phyloP scores from a whole-genome alignment of 2,797 vertebrate genomes.

The Alauda arvensis region DNA sequence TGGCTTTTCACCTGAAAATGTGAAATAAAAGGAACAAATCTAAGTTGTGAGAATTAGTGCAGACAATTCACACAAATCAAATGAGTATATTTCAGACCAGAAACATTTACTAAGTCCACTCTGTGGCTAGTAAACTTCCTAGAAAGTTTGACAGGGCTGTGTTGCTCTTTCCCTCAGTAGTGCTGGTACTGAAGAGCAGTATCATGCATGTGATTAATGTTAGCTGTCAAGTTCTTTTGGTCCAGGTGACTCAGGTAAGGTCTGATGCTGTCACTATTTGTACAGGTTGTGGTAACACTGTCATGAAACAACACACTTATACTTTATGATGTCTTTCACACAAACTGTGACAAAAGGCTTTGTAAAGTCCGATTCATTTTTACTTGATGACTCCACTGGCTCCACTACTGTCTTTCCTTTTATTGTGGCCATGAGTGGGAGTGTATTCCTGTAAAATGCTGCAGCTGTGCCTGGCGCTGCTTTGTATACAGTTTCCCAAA shows the following conservation, averaged over 20 bases:
- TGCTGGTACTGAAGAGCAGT: neutral
- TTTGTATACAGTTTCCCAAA: neutral
- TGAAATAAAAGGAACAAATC: neutral
- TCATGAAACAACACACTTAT: constrained; percentile 3
- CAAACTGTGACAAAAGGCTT: constrained; percentile 24
- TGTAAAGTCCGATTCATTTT: neutral
- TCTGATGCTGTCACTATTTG: constrained; percentile 8
- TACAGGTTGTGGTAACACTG: constrained; percentile 14
- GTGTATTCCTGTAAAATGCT: constrained; percentile 1
- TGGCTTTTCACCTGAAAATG: neutral
- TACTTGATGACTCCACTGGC: neutral
- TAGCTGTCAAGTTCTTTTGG: constrained; percentile 32
- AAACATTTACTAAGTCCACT: neutral
- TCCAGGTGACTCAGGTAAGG: constrained; percentile 8
- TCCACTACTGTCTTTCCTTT: constrained; percentile 5
- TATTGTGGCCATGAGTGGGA: constrained; percentile 1
- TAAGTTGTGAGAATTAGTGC: neutral
- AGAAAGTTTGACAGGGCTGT: neutral
- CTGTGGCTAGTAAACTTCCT: neutral
- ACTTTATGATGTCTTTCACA: neutral
- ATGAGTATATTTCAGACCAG: neutral
- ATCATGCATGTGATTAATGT: neutral
- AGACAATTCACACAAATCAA: neutral
- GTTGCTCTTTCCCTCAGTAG: neutral
- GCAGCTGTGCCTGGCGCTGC: neutral